Conservation (phyloP, 2,888 invertebrate species). For the Noctua pronuba region DNA sequence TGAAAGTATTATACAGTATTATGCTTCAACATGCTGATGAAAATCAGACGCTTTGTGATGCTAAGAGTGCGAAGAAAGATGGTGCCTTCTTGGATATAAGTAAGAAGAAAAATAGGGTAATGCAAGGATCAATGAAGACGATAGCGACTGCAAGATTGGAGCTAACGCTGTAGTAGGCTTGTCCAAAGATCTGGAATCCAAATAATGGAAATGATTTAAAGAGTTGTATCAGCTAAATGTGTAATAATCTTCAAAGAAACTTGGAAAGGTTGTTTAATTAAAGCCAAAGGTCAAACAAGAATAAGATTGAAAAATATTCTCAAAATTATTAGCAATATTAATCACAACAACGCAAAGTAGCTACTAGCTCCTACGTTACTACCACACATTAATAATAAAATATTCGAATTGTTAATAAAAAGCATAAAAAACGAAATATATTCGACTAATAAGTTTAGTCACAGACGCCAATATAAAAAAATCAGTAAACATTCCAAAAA, state of each 20-base stretch:
- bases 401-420: constrained; percentile 23
- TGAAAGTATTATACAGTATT: constrained; percentile 69
- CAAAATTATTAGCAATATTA: constrained; percentile 3
- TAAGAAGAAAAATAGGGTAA: neutral
- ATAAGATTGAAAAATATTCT: constrained; percentile 6
- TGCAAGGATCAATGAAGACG: neutral
- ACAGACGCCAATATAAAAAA: constrained; percentile 36
- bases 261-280: neutral
- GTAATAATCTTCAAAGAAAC: neutral
- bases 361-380: constrained; percentile 21
- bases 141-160: neutral
- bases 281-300: constrained; percentile 10
- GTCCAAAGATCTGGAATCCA: neutral
- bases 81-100: neutral
- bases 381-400: constrained; percentile 4
- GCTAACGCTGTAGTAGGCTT: neutral
- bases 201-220: neutral
- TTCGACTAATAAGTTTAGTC: constrained; percentile 47
- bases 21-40: constrained; percentile 57
- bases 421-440: constrained; percentile 45
- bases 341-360: constrained; percentile 28
- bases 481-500: constrained; percentile 50
- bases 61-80: constrained; percentile 39
- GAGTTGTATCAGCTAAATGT: neutral
- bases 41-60: constrained; percentile 58